Evolutionary conservation across 2,113 vertebrate species (phyloP).

Genomic region (Carassius auratus): DNA sequence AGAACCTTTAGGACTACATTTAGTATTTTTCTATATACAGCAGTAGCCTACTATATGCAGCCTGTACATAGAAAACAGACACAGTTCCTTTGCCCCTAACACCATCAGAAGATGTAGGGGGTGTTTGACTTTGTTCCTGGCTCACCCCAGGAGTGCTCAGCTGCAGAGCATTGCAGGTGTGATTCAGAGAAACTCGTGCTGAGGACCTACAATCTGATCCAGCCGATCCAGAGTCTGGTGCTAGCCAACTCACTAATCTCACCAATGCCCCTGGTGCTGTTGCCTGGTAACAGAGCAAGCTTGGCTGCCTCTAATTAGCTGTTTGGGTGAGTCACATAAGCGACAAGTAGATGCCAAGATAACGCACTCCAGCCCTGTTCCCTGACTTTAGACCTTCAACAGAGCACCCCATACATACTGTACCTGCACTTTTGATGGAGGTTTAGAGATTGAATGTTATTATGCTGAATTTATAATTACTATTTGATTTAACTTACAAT

Average conservation of each 20-base stretch:
- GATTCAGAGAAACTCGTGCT: conserved; percentile 42
- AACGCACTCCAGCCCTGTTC: not conserved
- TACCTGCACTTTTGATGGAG: not conserved
- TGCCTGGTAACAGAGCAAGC: conserved; percentile 63
- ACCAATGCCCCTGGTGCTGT: conserved; percentile 49
- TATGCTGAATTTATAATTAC: not conserved
- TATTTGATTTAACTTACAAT: not conserved
- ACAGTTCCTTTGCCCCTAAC: not conserved
- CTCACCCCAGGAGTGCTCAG: conserved; percentile 52
- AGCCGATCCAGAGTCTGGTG: conserved; percentile 36
- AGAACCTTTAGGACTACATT: not conserved
- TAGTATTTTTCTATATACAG: not conserved
- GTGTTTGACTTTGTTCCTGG: conserved; percentile 33
- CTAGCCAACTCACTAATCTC: conserved; percentile 54
- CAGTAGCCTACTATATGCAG: too few species aligned
- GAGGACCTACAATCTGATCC: conserved; percentile 40
- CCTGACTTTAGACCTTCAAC: conserved; percentile 24
- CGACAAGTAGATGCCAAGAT: conserved; percentile 26
- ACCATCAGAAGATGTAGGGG: conserved; percentile 1
- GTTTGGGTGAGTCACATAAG: conserved; percentile 54
- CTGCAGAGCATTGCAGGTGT: conserved; percentile 58
- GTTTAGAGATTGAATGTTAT: not conserved
- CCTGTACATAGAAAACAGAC: not conserved
- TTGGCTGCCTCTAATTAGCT: conserved; percentile 62
- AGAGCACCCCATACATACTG: not conserved